A percentile compares a stretch with the other conserved stretches of the same genome.
These are phyloP conservation scores for Gephyroberyx darwinii DNA, from an alignment of 2,797 vertebrate genomes.

Conservation along the genomic window DNA sequence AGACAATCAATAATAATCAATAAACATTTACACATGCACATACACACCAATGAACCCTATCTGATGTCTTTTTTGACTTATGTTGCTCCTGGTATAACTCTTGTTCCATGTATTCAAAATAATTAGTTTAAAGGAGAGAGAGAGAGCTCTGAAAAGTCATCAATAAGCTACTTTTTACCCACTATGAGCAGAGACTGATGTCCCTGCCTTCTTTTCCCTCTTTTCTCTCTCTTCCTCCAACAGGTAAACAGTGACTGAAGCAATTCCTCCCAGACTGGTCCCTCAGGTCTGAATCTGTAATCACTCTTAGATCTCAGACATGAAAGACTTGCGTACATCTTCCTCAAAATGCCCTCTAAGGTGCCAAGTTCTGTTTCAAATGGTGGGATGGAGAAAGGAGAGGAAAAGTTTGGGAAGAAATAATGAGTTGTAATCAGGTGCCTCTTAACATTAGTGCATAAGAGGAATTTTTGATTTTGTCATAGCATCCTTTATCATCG, in stretches of 20 bases:
- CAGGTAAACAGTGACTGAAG: conserved; percentile 76
- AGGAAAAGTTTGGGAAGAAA: conserved; percentile 54
- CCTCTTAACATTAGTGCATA: conserved; percentile 30
- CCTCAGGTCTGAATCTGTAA: conserved; percentile 76
- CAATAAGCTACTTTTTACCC: conserved; percentile 11
- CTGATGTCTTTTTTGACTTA: conserved; percentile 1
- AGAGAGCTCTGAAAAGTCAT: background rate
- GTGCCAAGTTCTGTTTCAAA: conserved; percentile 67
- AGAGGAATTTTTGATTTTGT: conserved; percentile 33
- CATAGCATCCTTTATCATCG: conserved; percentile 31
- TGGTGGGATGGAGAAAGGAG: conserved; percentile 46
- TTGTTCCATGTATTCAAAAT: background rate
- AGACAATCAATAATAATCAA: conserved; percentile 5
- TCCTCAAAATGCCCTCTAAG: conserved; percentile 72
- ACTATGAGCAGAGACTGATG: conserved; percentile 52
- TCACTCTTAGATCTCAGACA: conserved; percentile 81
- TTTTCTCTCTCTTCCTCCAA: conserved; percentile 46
- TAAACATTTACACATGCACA: conserved; percentile 17
- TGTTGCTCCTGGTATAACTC: background rate
- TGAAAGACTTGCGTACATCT: conserved; percentile 77
- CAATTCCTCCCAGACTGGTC: conserved; percentile 67
- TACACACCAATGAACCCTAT: background rate
- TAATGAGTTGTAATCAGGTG: conserved; percentile 47
- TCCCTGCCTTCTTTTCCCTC: conserved; percentile 46
- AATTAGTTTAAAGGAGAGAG: background rate